Evolutionary conservation across 2,888 invertebrate genomes (phyloP).

Genomic region (Mycogona germanica): DNA sequence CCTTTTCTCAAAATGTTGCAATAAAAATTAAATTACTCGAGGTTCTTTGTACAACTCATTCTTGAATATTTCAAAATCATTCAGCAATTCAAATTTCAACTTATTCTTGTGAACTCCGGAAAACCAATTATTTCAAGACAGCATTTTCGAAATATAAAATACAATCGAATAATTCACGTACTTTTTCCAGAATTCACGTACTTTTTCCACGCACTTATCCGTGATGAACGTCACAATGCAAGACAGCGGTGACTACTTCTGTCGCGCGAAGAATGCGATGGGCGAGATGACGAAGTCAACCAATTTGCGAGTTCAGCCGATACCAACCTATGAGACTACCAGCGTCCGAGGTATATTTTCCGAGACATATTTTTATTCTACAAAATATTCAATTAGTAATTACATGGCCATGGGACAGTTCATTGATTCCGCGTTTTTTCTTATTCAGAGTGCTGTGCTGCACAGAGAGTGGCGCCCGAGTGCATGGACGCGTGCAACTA

Average conservation of each 20-base stretch:
- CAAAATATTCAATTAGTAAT: no score
- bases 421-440: not conserved
- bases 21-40: no score
- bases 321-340: not conserved
- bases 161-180: no score
- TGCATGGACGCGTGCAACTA: conserved; percentile 71
- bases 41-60: no score
- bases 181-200: conserved; percentile 49
- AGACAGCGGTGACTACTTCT: conserved; percentile 69
- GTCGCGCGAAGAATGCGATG: conserved; percentile 71
- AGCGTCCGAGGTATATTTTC: conserved; percentile 10
- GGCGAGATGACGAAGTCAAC: conserved; percentile 36
- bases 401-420: no score
- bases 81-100: no score
- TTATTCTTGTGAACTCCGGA: conserved; percentile 9
- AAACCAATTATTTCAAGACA: not conserved
- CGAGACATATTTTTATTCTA: not conserved
- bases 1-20: no score
- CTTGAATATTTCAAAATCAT: no score
- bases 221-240: conserved; percentile 55
- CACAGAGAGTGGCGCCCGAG: conserved; percentile 59
- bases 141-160: no score
- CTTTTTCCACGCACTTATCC: conserved; percentile 58
- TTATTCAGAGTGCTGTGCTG: conserved; percentile 52
- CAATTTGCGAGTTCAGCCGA: not conserved